A percentile compares a stretch with the other conserved stretches of the same genome.
Evolutionary conservation across 2,888 invertebrate genomes (phyloP).

Genomic region (Cheiracanthium punctorium): DNA sequence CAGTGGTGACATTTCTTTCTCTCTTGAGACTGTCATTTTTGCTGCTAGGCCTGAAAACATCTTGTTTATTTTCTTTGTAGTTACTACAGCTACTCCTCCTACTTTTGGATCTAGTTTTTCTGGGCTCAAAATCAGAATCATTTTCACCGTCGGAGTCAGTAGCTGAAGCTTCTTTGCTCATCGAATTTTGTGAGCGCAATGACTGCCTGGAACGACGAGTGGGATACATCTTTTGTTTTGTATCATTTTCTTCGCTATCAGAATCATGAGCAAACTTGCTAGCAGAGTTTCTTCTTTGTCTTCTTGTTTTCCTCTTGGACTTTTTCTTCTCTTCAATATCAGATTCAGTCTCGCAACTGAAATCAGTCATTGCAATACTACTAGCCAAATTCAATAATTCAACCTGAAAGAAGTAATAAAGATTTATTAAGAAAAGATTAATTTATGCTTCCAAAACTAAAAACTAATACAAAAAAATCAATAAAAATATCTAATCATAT

Average conservation of each 20-base stretch:
- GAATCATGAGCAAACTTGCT: slow-evolving; percentile 27
- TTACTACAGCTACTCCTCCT: slow-evolving; percentile 10
- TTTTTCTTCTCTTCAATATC: slow-evolving; percentile 33
- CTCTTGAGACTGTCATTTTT: slow-evolving; percentile 33
- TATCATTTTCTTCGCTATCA: slow-evolving; percentile 47
- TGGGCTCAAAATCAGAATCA: slow-evolving; percentile 20
- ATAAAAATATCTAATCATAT: no score
- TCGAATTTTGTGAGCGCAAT: slow-evolving; percentile 20
- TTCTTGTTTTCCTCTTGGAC: slow-evolving; percentile 5
- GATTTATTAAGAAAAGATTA: no score
- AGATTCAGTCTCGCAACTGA: slow-evolving; percentile 42
- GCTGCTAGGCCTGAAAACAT: slow-evolving; percentile 5
- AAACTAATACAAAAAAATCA: no score
- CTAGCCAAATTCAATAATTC: no score
- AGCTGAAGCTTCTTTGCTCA: slow-evolving; percentile 49
- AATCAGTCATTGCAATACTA: background rate
- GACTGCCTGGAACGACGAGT: slow-evolving; percentile 34
- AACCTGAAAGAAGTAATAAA: no score
- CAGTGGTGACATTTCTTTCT: slow-evolving; percentile 42
- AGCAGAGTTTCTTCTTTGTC: background rate
- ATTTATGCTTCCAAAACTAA: no score
- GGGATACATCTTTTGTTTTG: slow-evolving; percentile 39
- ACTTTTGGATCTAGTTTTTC: background rate
- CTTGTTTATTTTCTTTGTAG: slow-evolving; percentile 26
- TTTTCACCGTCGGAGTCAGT: slow-evolving; percentile 49